These are phyloP conservation scores for Sebastes baramenuke DNA, from an alignment of 2,797 vertebrate genomes.

Conservation along the genomic window DNA sequence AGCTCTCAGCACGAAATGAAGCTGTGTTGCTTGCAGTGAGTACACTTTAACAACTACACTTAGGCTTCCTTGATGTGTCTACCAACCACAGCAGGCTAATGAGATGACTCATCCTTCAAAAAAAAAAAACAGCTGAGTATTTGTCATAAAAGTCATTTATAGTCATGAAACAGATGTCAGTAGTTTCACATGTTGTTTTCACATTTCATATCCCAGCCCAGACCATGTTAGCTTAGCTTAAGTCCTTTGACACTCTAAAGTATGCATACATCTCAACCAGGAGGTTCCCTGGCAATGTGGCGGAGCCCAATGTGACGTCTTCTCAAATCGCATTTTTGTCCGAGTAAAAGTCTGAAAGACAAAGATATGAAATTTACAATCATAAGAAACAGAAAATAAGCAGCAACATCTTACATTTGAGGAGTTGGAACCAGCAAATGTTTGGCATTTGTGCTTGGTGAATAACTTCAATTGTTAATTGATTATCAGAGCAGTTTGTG, in stretches of 20 bases:
- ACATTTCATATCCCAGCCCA: background rate
- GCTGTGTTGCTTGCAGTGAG: background rate
- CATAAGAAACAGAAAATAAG: background rate
- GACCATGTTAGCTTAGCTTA: background rate
- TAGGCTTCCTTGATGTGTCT: background rate
- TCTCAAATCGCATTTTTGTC: background rate
- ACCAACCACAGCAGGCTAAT: background rate
- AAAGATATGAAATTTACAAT: background rate
- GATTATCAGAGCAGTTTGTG: too few relatives aligned
- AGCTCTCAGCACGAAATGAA: background rate
- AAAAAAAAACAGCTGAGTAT: background rate
- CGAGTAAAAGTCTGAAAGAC: background rate
- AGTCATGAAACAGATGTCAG: background rate
- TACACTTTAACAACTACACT: background rate
- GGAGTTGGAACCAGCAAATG: too few relatives aligned
- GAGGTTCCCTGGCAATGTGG: background rate
- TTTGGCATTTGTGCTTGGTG: too few relatives aligned
- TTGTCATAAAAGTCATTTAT: background rate
- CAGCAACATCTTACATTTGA: too few relatives aligned
- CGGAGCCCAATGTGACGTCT: background rate
- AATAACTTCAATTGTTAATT: too few relatives aligned
- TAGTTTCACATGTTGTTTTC: background rate
- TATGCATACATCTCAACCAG: background rate
- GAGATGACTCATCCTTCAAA: background rate
- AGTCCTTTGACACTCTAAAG: background rate